Evolutionary conservation across 1,140 invertebrate genomes (phyloP), one percentile per base, ranked within the genome.

Genomic region (Glossosoma conforme): DNA sequence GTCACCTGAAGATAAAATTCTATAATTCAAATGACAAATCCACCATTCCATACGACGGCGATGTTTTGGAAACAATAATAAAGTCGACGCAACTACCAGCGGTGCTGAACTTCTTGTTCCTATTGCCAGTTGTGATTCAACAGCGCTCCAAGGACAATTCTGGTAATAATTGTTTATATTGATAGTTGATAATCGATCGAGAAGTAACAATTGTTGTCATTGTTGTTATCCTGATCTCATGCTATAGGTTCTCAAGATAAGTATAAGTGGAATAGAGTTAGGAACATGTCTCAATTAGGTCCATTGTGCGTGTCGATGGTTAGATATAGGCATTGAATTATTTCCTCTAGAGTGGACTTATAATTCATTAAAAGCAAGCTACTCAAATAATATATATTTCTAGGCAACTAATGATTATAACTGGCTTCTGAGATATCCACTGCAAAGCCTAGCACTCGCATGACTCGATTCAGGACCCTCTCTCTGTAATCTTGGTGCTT

Each of bases 401-500:
- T 47, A 32, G 54, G 37, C 62, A 62, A 59, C 63, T 64, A 48
- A 65, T 70, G 67, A 70, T 70, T 70, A 66, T 60, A 68, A 68
- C 62, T 62, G 65, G 65, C 66, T 58, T 63, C 46, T 58, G 47
- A 58, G 64, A 65, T 63, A 57, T 60, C 36, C 51, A 61, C 35
- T 45, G 49, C 52, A 52, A 47, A 52, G 58, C 53, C 37, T 49
- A 38, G 44, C 22, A 44, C 41, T 58, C 60, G 60, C 49, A 43
- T 59, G 61, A 70, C 61, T 66, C 68, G 53, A 48, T 60, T 62
- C 53, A 63, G 61, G 62, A 50, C 61, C 66, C 63, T 38, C 66
- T 68, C 65, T 63, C 50, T 66, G 66, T 61, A 68, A 70, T 70
- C 68, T 70, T 70, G 65, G 60, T 70, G 64, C 44, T 58, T 41